phyloP scores from a whole-genome alignment of 2,113 vertebrate species.

The Poeciliopsis turrubarensis region DNA sequence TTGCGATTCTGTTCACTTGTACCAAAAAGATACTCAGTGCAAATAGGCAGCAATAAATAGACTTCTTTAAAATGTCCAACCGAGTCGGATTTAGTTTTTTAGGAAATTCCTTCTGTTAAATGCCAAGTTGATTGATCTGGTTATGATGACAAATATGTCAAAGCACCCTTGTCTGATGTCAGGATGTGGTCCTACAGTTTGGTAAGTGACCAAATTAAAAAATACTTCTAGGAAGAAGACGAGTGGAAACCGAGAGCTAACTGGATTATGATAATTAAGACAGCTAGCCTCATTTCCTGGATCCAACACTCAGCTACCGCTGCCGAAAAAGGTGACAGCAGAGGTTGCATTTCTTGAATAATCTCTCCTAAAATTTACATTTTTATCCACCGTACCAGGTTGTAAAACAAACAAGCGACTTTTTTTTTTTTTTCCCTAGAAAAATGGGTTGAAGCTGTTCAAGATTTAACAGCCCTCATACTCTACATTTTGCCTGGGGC shows the following conservation, averaged over 20 bases:
- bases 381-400: background rate
- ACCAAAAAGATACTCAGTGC: too few relatives aligned
- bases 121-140: constrained; percentile 44
- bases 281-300: constrained; percentile 32
- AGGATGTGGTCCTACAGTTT: constrained; percentile 17
- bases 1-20: background rate
- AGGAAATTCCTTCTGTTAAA: constrained; percentile 36
- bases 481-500: constrained; percentile 38
- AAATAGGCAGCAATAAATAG: background rate
- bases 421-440: background rate
- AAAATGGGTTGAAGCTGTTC: background rate
- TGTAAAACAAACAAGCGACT: background rate
- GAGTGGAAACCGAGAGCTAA: constrained; percentile 13
- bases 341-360: background rate
- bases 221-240: constrained; percentile 22
- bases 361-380: background rate
- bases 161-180: constrained; percentile 34
- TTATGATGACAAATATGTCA: constrained; percentile 32
- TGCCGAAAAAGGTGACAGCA: constrained; percentile 5
- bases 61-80: background rate
- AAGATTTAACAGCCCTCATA: constrained; percentile 15
- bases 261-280: constrained; percentile 41
- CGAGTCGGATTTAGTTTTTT: background rate
- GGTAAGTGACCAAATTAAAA: constrained; percentile 19
- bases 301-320: constrained; percentile 29